These are phyloP conservation scores for Prosapia bicincta DNA, from an alignment of 2,888 invertebrate genomes.

Conservation along the genomic window DNA sequence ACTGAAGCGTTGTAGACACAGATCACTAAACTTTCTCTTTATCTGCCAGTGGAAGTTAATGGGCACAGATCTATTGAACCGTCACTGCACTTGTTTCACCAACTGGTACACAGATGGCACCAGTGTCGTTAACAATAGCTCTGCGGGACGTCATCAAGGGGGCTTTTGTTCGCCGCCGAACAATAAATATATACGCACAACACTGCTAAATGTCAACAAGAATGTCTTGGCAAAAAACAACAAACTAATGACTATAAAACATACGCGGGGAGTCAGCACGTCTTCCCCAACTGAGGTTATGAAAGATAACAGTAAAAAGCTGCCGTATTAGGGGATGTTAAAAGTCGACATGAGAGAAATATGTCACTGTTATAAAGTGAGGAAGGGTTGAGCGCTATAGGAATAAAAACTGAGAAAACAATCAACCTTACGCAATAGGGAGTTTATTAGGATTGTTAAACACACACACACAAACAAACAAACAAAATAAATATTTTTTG, in stretches of 20 bases:
- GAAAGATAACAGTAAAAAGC: not conserved
- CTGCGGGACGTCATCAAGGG: not conserved
- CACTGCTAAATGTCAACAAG: not conserved
- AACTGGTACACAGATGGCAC: constrained; percentile 2
- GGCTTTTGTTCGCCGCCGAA: not conserved
- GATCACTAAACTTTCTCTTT: not conserved
- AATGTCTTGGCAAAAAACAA: not conserved
- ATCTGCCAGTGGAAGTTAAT: not conserved
- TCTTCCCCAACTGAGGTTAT: not conserved
- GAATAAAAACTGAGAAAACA: too few species aligned
- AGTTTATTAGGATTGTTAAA: too few species aligned
- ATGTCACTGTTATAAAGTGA: too few species aligned
- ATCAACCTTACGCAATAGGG: too few species aligned
- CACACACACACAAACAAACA: too few species aligned
- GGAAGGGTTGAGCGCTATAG: too few species aligned
- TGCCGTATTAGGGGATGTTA: not conserved
- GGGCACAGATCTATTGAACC: not conserved
- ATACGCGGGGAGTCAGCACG: not conserved
- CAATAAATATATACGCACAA: not conserved
- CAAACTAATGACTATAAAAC: not conserved
- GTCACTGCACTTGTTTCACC: not conserved
- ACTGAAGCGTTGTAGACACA: too few species aligned
- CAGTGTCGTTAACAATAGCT: not conserved
- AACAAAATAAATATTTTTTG: too few species aligned
- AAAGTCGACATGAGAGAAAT: too few species aligned